Base-by-base conservation (phyloP, 2,113 vertebrate species). In the Corythaixoides concolor region DNA sequence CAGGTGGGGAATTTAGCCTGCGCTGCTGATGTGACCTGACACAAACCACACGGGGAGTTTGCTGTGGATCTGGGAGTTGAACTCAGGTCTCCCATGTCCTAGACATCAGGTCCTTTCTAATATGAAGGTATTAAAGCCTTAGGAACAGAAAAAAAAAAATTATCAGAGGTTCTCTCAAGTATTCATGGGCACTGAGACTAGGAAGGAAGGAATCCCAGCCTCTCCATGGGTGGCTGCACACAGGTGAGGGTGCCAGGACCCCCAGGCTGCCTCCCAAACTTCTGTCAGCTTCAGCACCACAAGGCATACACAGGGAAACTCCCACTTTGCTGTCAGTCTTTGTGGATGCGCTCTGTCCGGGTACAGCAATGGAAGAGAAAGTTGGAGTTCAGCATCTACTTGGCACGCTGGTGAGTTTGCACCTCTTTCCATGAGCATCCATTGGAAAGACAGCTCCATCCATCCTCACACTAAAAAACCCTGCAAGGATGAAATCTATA, bases 401-500 rank as follows among this genome's bases (percentile, higher is more conserved):
- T 93, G 80, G 68, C 52, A 90, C 0, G 0, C n/a, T 69, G 35
- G 52, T 21, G 9, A 5, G 24, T 81, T 90, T 94, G 39, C 33
- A 85, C 30, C 35, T 86, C 60, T 70, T 80, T 88, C 73, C 80
- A 53, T 37, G 19, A 88, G 43, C 37, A 88, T 79, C 37, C 64
- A 59, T 67, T 0, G 16, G 55, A 91, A 91, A 84, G 72, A 86
- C 12, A 67, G 72, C 21, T 74, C 63, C 58, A 68, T 88, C 64
- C 69, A 87, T 56, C 69, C 91, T 78, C 81, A 84, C 79, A 77
- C 77, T 35, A 66, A 68, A 79, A 94, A 82, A 3, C 3, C n/a
- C 64, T 45, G 59, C 68, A 80, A 90, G 76, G 72, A 89, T 87
- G 73, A 91, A 89, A 91, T 88, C n/a, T 94, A 45, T 45, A 89